A percentile compares a stretch with the other conserved stretches of the same genome.
phyloP scores from a whole-genome alignment of 2,888 invertebrate genomes.

The Hedya salicella region DNA sequence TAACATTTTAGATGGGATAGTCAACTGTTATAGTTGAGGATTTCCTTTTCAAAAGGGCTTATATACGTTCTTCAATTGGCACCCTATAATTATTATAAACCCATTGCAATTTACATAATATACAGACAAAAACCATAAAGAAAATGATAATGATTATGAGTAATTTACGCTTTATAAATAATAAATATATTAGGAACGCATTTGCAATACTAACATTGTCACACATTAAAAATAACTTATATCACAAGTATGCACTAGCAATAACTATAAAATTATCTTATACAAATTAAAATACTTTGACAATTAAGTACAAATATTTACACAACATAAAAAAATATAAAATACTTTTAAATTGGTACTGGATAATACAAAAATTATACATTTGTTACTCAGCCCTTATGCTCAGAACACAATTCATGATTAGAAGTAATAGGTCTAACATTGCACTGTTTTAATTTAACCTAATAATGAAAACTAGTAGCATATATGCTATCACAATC shows the following conservation, averaged over 20 bases:
- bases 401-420: neutral
- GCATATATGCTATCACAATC: conserved; percentile 52
- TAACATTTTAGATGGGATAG: no score
- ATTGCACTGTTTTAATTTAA: conserved; percentile 30
- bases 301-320: conserved; percentile 15
- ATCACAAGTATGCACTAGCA: conserved; percentile 29
- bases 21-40: no score
- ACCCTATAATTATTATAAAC: no score
- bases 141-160: no score
- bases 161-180: neutral
- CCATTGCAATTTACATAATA: no score
- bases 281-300: conserved; percentile 1
- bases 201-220: conserved; percentile 16
- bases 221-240: conserved; percentile 33
- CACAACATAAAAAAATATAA: neutral
- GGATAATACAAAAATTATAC: conserved; percentile 10
- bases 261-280: conserved; percentile 14
- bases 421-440: conserved; percentile 2
- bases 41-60: no score
- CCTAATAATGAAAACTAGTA: conserved; percentile 25
- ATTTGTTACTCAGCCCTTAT: conserved; percentile 4
- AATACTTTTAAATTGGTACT: conserved; percentile 5
- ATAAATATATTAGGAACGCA: conserved; percentile 23
- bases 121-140: no score
- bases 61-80: no score